Base-by-base conservation (phyloP, 2,797 vertebrate species). In the Heterohyrax brucei region DNA sequence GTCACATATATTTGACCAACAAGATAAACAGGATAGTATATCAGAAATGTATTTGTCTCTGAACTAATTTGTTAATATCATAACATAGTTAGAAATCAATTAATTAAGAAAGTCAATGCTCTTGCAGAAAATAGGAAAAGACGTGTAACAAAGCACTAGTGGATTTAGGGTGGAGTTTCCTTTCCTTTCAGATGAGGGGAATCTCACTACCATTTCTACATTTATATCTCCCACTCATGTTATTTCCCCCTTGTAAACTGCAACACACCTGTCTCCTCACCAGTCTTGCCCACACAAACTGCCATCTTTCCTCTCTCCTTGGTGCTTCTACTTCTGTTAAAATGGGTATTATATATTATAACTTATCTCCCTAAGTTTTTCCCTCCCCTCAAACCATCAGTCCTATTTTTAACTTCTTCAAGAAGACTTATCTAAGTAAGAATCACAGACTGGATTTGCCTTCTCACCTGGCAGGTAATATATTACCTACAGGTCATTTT, bases 301-400 rank as follows among this genome's bases (percentile, higher is more conserved):
- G 1, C 56, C 6, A 0, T 1, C 2, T 4, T 26, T 14, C 3
- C 3, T 14, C 0, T 7, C 1, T 0, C 7, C 4, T 50, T 13
- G 12, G 10, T 7, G 10, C 5, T 22, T 76, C 24, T 50, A 30
- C 28, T 80, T 28, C 26, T 18, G 21, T 64, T 48, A 72, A 39
- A 68, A 48, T 28, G 14, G 10, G 19, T 7, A 26, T 53, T 16
- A 2, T 22, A 0, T 33, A 3, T 46, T 10, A 7, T 26, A 66
- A 30, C 21, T 72, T 59, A 56, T 10, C 5, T 3, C 6, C 30
- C 14, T 22, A 82, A 64, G 12, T 61, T 39, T 50, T 61, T 7
- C 10, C 3, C 6, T 12, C 5, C 28, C 4, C 30, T 50, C 21
- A 59, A 75, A 76, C 8, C 62, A 33, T 30, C 50, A 19, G 48